Conservation (phyloP, 1,140 invertebrate genomes). For the Theocolax elegans region DNA sequence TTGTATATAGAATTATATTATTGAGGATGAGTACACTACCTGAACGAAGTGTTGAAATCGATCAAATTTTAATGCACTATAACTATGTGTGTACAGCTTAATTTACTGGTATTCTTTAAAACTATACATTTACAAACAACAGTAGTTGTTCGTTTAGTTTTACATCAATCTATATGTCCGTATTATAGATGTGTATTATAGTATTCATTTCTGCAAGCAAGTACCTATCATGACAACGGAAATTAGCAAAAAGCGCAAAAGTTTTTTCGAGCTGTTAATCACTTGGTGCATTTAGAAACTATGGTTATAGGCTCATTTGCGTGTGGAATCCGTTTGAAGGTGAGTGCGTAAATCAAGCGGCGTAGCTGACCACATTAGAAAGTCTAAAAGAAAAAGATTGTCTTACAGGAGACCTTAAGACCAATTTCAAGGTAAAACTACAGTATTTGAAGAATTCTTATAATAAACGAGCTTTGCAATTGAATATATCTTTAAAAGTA, state of each 20-base stretch:
- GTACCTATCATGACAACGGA: background rate
- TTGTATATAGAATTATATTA: no score
- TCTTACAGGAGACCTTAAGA: background rate
- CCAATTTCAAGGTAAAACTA: background rate
- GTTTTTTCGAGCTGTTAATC: background rate
- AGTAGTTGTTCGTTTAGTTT: no score
- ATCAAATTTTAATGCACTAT: no score
- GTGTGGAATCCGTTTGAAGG: constrained; percentile 7
- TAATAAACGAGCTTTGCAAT: background rate
- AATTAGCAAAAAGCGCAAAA: background rate
- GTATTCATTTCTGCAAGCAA: no score
- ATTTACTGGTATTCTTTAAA: no score
- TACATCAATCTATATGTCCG: no score
- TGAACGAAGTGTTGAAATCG: no score
- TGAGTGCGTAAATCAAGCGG: constrained; percentile 14
- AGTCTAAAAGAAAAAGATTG: constrained; percentile 16
- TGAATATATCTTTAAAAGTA: background rate
- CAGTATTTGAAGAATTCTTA: background rate
- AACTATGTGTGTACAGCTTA: no score
- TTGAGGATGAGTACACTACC: no score
- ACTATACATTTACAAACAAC: no score
- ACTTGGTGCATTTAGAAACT: constrained; percentile 16
- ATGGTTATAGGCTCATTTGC: constrained; percentile 4
- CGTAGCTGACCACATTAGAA: constrained; percentile 16
- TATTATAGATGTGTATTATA: no score